Evolutionary conservation across 23 tunicate genomes (phyloP), one percentile per base, ranked within the genome.

Genomic region (Halocynthia roretzi): DNA sequence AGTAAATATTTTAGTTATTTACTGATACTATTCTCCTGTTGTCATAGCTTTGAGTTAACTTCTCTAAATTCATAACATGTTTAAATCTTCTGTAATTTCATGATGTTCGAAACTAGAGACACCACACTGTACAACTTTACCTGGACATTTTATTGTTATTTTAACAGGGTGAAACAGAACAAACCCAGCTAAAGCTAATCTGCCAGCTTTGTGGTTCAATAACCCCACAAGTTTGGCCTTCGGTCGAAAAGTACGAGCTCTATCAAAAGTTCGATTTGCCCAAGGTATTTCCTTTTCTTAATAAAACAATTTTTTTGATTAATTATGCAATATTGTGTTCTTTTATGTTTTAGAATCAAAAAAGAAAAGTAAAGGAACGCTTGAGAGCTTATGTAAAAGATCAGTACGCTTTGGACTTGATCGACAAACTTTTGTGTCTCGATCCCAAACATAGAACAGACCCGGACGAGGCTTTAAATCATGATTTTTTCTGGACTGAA

Each of bases 401-500:
- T 74, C 87, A 86, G 72, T 85, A 89, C 57, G 99, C 99, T 7
- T 80, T 96, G 50, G 96, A 96, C 66, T 61, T 96, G 9, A 86
- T 96, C 51, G 99, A 96, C 80, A 86, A 75, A 82, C 70, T 96
- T 5, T 68, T 96, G 15, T 86, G 84, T 64, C 77, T 96, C 2
- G 96, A 96, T 61, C 99, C 99, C 7, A 86, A 90, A 62, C 82
- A 96, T 65, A 62, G 99, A 62, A 86, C 90, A 50, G 99, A 96
- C 80, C 83, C 97, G 6, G 99, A 96, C 56, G 80, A 93, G 7
- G 99, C 99, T 14, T 69, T 96, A 10, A 96, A 96, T 70, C 96
- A 96, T 81, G 99, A 96, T 53, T 96, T 96, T 74, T 96, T 96
- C 72, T 96, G 99, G 99, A 85, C 96, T 6, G 96, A 96, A 44